Conservation (phyloP, 30 jellyfish, hydroid and myxozoan genomes). For the Hydractinia symbiolongicarpus region DNA sequence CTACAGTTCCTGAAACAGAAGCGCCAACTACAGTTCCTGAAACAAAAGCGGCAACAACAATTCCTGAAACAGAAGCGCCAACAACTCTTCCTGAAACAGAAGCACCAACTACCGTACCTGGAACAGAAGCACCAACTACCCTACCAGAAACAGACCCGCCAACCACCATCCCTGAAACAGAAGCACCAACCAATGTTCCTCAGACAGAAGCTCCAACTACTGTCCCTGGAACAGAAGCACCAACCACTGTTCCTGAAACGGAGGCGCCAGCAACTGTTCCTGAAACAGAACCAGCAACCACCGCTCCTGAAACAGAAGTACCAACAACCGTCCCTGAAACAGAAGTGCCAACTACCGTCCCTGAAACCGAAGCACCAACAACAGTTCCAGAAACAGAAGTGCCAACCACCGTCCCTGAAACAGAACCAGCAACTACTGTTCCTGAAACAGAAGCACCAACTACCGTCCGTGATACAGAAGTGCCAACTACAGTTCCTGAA, state of each 20-base stretch:
- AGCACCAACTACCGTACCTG: neutral
- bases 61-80: neutral
- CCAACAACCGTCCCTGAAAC: neutral
- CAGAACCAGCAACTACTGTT: no score
- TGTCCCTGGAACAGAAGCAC: neutral
- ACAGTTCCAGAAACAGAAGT: no score
- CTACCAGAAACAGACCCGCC: neutral
- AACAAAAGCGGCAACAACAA: neutral
- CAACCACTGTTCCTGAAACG: neutral
- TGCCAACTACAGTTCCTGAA: no score
- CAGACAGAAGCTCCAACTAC: slow-evolving; percentile 4
- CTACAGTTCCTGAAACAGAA: neutral
- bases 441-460: no score
- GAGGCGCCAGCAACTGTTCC: neutral
- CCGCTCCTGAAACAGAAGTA: neutral
- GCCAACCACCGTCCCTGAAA: no score
- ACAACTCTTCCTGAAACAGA: neutral
- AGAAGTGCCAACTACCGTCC: no score
- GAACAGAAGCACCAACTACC: neutral
- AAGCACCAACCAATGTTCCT: neutral
- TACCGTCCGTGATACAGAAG: no score
- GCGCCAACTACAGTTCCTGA: neutral
- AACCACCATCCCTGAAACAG: neutral
- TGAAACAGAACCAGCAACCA: neutral
- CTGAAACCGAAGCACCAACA: no score